These are phyloP conservation scores for Philypnodon macrostomus DNA, from an alignment of 2,797 vertebrate species.

Conservation along the genomic window DNA sequence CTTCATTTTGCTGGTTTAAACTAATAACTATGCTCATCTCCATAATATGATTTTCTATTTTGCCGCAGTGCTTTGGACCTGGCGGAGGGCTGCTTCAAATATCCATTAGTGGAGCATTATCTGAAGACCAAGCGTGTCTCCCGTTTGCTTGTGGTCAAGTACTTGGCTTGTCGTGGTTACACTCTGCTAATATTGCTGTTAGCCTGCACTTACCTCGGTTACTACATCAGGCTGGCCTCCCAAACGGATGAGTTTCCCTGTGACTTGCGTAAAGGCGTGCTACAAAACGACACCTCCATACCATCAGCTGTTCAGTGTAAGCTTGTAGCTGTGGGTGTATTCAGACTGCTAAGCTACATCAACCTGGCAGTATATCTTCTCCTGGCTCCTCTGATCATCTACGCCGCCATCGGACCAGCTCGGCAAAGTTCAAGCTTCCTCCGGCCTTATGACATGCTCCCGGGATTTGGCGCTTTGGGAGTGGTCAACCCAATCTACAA, in stretches of 20 bases:
- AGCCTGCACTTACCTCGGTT: slow-evolving; percentile 85
- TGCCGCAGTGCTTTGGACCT: slow-evolving; percentile 81
- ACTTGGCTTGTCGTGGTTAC: slow-evolving; percentile 82
- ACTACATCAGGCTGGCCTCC: slow-evolving; percentile 89
- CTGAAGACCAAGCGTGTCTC: slow-evolving; percentile 88
- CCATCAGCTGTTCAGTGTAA: slow-evolving; percentile 87
- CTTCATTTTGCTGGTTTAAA: too few species aligned
- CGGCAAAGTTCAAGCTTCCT: slow-evolving; percentile 82
- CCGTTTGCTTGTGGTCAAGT: slow-evolving; percentile 79
- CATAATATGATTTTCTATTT: slow-evolving; percentile 15
- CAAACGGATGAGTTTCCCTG: slow-evolving; percentile 90
- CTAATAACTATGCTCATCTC: too few species aligned
- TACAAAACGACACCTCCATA: slow-evolving; percentile 81
- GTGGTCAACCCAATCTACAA: slow-evolving; percentile 81
- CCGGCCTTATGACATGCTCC: slow-evolving; percentile 87
- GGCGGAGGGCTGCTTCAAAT: slow-evolving; percentile 87
- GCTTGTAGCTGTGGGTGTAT: slow-evolving; percentile 89
- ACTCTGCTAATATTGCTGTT: slow-evolving; percentile 81
- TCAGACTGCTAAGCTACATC: slow-evolving; percentile 90
- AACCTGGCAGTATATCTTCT: slow-evolving; percentile 85
- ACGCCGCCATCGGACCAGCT: slow-evolving; percentile 80
- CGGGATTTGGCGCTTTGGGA: slow-evolving; percentile 84
- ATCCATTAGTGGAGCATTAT: slow-evolving; percentile 94
- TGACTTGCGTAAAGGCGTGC: slow-evolving; percentile 83
- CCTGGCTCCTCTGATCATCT: slow-evolving; percentile 82